Conservation (phyloP, 2,113 vertebrate genomes). For the Okapia johnstoni region DNA sequence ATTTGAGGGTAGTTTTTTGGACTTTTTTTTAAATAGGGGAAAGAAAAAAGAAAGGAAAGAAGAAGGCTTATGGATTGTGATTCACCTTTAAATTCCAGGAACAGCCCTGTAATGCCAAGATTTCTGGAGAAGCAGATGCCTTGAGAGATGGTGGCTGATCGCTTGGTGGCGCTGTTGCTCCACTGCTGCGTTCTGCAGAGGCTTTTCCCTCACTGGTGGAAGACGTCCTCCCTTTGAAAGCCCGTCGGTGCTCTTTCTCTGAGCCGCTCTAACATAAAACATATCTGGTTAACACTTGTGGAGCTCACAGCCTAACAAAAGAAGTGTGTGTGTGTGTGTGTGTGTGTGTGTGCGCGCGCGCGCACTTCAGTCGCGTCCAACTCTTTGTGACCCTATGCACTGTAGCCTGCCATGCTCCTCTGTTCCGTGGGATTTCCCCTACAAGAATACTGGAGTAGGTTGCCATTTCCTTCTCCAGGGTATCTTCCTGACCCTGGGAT, state of each 20-base stretch:
- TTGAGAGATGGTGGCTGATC: neutral
- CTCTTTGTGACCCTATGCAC: neutral
- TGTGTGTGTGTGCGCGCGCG: rapidly evolving
- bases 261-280: neutral
- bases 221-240: neutral
- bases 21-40: neutral
- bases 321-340: neutral
- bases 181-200: neutral
- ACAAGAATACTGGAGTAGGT: neutral
- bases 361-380: neutral
- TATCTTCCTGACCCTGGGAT: neutral
- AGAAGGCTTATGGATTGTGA: neutral
- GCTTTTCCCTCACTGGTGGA: neutral
- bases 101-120: neutral
- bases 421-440: neutral
- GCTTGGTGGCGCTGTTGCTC: conserved; percentile 59
- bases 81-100: neutral
- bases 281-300: neutral
- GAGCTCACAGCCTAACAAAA: neutral
- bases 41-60: neutral
- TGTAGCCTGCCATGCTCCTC: neutral
- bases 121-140: neutral
- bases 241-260: neutral
- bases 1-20: neutral
- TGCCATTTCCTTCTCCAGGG: neutral